Conservation (phyloP, 2,113 vertebrate genomes). For the Talpa occidentalis region DNA sequence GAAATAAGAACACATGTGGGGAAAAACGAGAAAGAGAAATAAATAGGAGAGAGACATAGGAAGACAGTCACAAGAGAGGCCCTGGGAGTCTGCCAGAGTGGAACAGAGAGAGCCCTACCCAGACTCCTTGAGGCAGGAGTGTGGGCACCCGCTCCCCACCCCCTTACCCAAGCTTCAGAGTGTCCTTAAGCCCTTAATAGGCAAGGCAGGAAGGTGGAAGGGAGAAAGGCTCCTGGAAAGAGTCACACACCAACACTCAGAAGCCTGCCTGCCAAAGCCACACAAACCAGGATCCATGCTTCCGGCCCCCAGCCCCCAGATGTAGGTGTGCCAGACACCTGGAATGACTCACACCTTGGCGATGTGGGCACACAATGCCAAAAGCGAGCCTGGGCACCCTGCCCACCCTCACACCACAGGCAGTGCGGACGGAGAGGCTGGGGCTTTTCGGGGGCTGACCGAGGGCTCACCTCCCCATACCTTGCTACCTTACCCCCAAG, state of each 20-base stretch:
- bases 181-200: slow-evolving; percentile 52
- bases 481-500: not conserved
- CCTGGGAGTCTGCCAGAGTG: not conserved
- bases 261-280: slow-evolving; percentile 50
- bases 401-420: not conserved
- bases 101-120: not conserved
- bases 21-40: slow-evolving; percentile 20
- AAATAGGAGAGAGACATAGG: not conserved
- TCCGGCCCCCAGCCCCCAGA: slow-evolving; percentile 33
- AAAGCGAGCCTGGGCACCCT: slow-evolving; percentile 37
- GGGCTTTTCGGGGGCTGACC: rapidly evolving
- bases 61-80: not conserved
- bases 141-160: not conserved
- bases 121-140: not conserved
- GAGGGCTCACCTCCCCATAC: not conserved
- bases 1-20: slow-evolving; percentile 75
- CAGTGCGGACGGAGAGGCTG: not conserved
- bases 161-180: not conserved
- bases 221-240: slow-evolving; percentile 5
- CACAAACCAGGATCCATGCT: slow-evolving; percentile 28
- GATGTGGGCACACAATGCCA: slow-evolving; percentile 40
- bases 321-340: slow-evolving; percentile 73
- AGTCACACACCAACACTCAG: slow-evolving; percentile 18
- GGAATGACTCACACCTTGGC: slow-evolving; percentile 66
- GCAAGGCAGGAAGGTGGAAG: slow-evolving; percentile 31